Evolutionary conservation across 2,797 vertebrate genomes (phyloP), one percentile per base, ranked within the genome.

Genomic region (Echiichthys vipera): DNA sequence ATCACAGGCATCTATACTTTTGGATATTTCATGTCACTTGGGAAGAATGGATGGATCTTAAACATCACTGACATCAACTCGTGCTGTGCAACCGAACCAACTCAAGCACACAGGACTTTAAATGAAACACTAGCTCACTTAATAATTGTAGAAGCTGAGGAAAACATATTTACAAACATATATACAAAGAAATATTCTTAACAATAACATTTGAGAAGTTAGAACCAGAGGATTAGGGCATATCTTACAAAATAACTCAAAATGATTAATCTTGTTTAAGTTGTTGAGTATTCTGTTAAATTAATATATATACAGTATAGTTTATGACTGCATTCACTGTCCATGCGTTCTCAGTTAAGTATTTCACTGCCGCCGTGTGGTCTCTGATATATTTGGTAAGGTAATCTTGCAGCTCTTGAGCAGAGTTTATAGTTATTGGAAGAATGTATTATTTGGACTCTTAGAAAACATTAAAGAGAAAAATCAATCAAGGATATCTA

Each of bases 291-390:
- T n/a, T n/a, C n/a, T n/a, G n/a, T n/a, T n/a, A n/a, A n/a, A n/a
- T n/a, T n/a, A n/a, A n/a, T n/a, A n/a, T n/a, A n/a, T 13, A 36
- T 36, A 5, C 34, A 14, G 34, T 36, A 36, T 13, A 36, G 5
- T 47, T 15, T 7, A 25, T 25, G n/a, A 3, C 17, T 54, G 6
- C 10, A 49, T 12, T 18, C 4, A 62, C 20, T 32, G n/a, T 59
- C 0, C 20, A 34, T 61, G 45, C 22, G 3, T 13, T 55, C 6
- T 13, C 24, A n/a, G 54, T 39, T 8, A 15, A 15, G 20, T 14
- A 15, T 57, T 65, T 36, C 73, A 45, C 65, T 68, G 65, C 62
- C 77, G 54, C 63, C 64, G 1, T 51, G 74, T 71, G 79, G 78
- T 53, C 17, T 1, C 10, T 73, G 12, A 32, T 46, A 57, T 30